Evolutionary conservation across 2,113 vertebrate species (phyloP), one percentile per base, ranked within the genome.

Genomic region (Dromiciops gliroides): DNA sequence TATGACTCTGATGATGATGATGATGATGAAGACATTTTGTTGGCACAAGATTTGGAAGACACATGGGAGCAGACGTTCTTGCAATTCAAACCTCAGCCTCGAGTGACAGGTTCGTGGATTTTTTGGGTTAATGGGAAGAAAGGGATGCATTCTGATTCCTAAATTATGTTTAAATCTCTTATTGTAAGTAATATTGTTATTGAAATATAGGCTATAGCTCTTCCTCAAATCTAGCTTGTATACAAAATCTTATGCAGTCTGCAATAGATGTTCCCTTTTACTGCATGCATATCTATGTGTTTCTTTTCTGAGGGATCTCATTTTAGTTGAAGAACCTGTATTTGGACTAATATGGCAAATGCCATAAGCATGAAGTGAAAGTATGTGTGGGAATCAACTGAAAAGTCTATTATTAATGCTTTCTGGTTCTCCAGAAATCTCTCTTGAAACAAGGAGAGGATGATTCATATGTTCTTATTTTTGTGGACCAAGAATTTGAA

Each of bases 31-130:
- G 97, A 98, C 0, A 98, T 99, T 7, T 90, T 99, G 50, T 98
- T 99, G 95, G 97, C 96, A 10, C 99, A 99, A 83, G 99, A 99
- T 97, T 93, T 99, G 96, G 99, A 99, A 96, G 99, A 99, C 5
- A 90, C 95, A 5, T 99, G 99, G 99, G 99, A 99, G 12, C 99
- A 99, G 98, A 99, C 98, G 16, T 96, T 99, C 3, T 98, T 98
- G 49, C 92, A 0, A 0, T 99, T 99, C 93, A 97, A 98, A 94
- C 97, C 98, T 28, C 99, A 98, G 9, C 90, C 95, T 0, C 98
- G 99, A 56, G 25, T 98, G 94, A 98, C 97, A 98, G 99, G 99
- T 99, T 92, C 44, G 90, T 67, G n/a, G 3, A 1, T 67, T 0
- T 7, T 92, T 47, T 90, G 24, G 50, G 12, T 50, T 47, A 0